Evolutionary conservation across 2,113 vertebrate species (phyloP), one percentile per base, ranked within the genome.

Genomic region (Seriola rivoliana): DNA sequence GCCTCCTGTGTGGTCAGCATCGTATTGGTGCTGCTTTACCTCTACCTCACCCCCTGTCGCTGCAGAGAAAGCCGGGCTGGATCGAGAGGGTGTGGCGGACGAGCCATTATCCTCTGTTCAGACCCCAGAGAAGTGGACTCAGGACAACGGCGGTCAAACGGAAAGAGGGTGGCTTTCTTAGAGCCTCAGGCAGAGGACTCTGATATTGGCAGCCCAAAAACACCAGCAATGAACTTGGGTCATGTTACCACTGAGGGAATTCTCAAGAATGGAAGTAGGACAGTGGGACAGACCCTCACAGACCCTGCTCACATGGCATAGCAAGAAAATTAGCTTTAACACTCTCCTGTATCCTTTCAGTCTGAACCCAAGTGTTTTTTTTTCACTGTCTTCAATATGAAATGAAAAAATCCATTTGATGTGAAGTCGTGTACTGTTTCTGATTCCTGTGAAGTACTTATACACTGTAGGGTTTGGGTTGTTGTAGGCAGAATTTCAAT

Each of bases 1-100:
- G 96, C 96, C 66, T 96, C 96, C 79, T 97, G 96, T 58, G 94
- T 96, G 76, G 94, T 96, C 81, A 97, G 96, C 91, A 96, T 97
- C 74, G 77, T 97, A 79, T 91, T 97, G 87, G 96, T 97, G 75
- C 87, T 97, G 75, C 94, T 97, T 17, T 97, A 97, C 85, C 96
- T 97, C 16, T 97, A 97, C 84, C 91, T 97, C 85, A 97, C 96
- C 2, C 96, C 97, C 6, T 97, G 96, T 52, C 94, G 93, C 0
- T 97, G 96, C 80, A 93, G 91, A 44, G 94, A 95, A 29, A 75
- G 46, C 70, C 63, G 79, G 7, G 80, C 74, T 0, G 83, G 67
- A 10, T 42, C 82, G 0, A 69, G 86, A 54, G 88, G 93, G 14
- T 93, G 92, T 0, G 90, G 93, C 0, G 89, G 91, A n/a, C 84